These are phyloP conservation scores for Rhogogaster chlorosoma DNA, from an alignment of 2,888 invertebrate species.

Conservation along the genomic window DNA sequence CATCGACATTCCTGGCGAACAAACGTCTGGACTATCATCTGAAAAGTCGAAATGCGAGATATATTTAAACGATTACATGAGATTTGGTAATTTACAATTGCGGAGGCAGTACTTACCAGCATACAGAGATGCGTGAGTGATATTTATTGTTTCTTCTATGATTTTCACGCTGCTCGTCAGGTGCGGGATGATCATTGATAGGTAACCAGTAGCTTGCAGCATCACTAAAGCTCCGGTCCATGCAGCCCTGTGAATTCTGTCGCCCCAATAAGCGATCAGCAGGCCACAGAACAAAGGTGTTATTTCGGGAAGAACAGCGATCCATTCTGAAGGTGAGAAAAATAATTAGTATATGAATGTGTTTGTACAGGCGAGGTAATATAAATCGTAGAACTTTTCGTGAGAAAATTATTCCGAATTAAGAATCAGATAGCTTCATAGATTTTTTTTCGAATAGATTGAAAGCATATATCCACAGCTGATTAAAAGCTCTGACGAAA, in stretches of 20 bases:
- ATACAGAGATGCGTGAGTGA: slow-evolving; percentile 68
- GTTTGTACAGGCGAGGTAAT: not conserved
- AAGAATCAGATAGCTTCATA: not conserved
- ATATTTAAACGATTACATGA: not conserved
- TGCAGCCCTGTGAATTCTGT: slow-evolving; percentile 80
- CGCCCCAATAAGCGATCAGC: slow-evolving; percentile 81
- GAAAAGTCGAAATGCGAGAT: slow-evolving; percentile 9
- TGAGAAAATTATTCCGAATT: not conserved
- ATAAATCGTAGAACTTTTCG: not conserved
- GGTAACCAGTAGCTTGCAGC: slow-evolving; percentile 79
- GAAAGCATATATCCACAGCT: not conserved
- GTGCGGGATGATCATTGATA: slow-evolving; percentile 80
- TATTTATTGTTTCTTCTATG: slow-evolving; percentile 65
- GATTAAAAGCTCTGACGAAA: not conserved
- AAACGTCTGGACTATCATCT: slow-evolving; percentile 69
- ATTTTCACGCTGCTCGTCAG: slow-evolving; percentile 74
- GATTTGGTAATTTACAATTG: not conserved
- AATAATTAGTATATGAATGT: slow-evolving; percentile 2
- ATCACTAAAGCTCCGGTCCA: slow-evolving; percentile 82
- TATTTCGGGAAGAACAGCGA: slow-evolving; percentile 80
- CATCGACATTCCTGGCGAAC: slow-evolving; percentile 59
- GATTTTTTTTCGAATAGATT: not conserved
- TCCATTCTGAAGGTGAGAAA: slow-evolving; percentile 79
- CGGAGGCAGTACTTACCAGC: slow-evolving; percentile 64
- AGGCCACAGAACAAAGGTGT: slow-evolving; percentile 80